Conservation (phyloP, 2,797 vertebrate genomes). For the Tamandua tetradactyla region DNA sequence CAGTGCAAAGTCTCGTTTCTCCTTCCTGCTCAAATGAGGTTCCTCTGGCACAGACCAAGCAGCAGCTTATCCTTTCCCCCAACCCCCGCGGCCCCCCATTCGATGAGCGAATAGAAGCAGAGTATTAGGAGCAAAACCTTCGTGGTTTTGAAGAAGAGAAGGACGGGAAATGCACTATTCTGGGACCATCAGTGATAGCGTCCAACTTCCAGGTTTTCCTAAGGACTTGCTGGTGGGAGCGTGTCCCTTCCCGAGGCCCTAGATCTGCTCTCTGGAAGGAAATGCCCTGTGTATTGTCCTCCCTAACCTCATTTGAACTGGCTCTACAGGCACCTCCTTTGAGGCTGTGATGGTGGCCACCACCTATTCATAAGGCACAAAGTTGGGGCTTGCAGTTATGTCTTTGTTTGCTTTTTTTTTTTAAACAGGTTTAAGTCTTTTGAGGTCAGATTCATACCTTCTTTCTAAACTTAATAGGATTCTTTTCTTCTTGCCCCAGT, state of each 20-base stretch:
- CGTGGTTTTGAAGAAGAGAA: not conserved
- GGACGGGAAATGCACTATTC: not conserved
- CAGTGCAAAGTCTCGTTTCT: not conserved
- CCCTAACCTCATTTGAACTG: not conserved
- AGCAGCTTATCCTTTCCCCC: not conserved
- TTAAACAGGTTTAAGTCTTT: not conserved
- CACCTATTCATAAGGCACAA: not conserved
- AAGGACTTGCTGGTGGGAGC: not conserved
- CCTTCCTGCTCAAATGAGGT: not conserved
- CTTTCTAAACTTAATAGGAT: not conserved
- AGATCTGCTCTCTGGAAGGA: not conserved
- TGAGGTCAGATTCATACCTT: not conserved
- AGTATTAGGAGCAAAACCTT: not conserved
- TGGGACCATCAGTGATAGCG: too few species aligned
- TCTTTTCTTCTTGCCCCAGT: not conserved
- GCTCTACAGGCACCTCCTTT: not conserved
- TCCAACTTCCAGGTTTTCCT: too few species aligned
- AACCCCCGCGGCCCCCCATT: fast-evolving
- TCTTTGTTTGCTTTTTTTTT: not conserved
- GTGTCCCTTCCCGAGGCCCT: not conserved
- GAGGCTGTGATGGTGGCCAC: not conserved
- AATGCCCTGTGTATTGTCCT: not conserved
- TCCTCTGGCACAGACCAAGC: not conserved
- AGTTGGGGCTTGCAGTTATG: not conserved
- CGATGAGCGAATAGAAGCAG: too few species aligned